phyloP scores from a whole-genome alignment of 1,140 invertebrate genomes.

The Oreohelix idahoensis region DNA sequence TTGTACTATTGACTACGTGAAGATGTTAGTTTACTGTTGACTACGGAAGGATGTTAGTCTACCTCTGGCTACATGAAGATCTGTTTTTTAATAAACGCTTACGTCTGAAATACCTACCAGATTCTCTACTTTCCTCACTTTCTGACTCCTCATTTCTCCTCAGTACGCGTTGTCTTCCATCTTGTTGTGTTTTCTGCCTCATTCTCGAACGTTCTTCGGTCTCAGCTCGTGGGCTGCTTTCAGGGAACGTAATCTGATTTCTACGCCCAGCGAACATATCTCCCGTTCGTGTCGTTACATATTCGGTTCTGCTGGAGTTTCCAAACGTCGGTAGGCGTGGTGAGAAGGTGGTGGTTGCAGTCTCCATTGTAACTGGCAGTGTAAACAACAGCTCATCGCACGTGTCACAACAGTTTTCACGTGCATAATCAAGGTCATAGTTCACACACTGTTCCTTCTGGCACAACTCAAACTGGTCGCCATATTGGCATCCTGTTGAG shows the following conservation, averaged over 20 bases:
- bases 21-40: too few relatives aligned
- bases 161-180: neutral
- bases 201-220: neutral
- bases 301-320: neutral
- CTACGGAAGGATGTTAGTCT: too few relatives aligned
- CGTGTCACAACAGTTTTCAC: constrained; percentile 44
- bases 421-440: constrained; percentile 34
- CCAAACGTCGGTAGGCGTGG: constrained; percentile 5
- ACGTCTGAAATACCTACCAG: constrained; percentile 1
- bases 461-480: constrained; percentile 37
- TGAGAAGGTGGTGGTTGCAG: constrained; percentile 14
- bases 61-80: too few relatives aligned
- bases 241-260: neutral
- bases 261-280: neutral
- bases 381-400: constrained; percentile 38
- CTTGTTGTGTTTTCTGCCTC: neutral
- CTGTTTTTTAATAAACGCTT: too few relatives aligned
- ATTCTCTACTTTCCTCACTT: constrained; percentile 14
- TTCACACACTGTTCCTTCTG: constrained; percentile 23
- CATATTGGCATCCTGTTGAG: constrained; percentile 44
- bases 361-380: constrained; percentile 20
- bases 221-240: neutral
- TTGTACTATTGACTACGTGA: too few relatives aligned
- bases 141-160: neutral
- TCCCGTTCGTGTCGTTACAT: neutral